phyloP scores from a whole-genome alignment of 1,140 invertebrate species.

The Zeugodacus cucurbitae region DNA sequence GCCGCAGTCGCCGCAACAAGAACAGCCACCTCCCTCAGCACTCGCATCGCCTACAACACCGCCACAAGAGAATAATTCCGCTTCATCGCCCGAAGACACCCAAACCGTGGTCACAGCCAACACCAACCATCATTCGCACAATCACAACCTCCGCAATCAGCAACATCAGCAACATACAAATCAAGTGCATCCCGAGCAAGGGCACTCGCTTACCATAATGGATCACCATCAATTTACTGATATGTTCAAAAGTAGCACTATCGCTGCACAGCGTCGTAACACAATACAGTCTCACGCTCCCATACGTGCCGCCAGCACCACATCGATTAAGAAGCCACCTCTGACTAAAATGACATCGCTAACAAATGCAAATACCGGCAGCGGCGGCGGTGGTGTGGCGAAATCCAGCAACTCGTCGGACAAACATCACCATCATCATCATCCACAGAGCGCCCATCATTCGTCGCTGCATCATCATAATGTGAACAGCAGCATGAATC shows the following conservation, averaged over 20 bases:
- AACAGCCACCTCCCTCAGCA: constrained; percentile 39
- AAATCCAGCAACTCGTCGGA: constrained; percentile 43
- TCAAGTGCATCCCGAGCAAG: constrained; percentile 45
- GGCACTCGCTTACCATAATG: constrained; percentile 51
- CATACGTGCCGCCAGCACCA: constrained; percentile 46
- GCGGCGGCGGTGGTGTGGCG: neutral
- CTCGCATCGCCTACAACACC: constrained; percentile 43
- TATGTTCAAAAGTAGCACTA: constrained; percentile 55
- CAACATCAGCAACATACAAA: constrained; percentile 46
- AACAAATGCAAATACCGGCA: constrained; percentile 34
- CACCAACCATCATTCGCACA: constrained; percentile 44
- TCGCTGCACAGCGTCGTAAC: constrained; percentile 51
- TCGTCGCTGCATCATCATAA: constrained; percentile 50
- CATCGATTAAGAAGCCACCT: constrained; percentile 54
- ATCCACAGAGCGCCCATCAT: constrained; percentile 44
- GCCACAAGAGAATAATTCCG: constrained; percentile 52
- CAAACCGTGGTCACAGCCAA: constrained; percentile 52
- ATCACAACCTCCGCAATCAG: constrained; percentile 21
- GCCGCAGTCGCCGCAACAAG: constrained; percentile 50
- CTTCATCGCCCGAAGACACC: constrained; percentile 59
- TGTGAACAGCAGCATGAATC: constrained; percentile 45
- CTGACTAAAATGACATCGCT: constrained; percentile 60
- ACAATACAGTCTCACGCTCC: constrained; percentile 54
- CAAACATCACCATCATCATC: constrained; percentile 48
- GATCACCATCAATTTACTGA: constrained; percentile 58